These are phyloP conservation scores for Papilio glaucus DNA, from an alignment of 1,140 invertebrate genomes.

Conservation along the genomic window DNA sequence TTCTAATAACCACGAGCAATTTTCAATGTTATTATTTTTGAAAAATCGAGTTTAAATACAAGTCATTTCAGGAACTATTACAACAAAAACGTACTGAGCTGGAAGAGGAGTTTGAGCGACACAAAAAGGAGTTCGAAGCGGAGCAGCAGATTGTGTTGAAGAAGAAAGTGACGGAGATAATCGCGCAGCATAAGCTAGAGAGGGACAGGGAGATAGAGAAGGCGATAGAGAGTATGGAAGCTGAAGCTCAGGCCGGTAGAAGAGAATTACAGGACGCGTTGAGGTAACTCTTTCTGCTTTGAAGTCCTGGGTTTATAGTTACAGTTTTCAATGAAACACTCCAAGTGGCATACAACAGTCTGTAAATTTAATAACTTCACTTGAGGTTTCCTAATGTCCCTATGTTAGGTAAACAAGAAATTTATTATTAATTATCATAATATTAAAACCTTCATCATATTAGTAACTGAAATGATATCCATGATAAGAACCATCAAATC, in stretches of 20 bases:
- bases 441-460: no score
- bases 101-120: constrained; percentile 65
- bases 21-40: no score
- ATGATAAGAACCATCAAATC: no score
- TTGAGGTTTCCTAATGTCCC: no score
- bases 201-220: constrained; percentile 80
- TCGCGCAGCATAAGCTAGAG: constrained; percentile 72
- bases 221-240: constrained; percentile 81
- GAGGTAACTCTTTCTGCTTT: constrained; percentile 52
- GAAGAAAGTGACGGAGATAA: constrained; percentile 76
- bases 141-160: constrained; percentile 71
- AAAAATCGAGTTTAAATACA: no score
- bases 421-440: no score
- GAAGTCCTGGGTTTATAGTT: background rate
- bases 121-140: constrained; percentile 71
- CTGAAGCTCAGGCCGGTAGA: constrained; percentile 75
- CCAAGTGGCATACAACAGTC: no score
- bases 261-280: constrained; percentile 79
- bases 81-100: constrained; percentile 65
- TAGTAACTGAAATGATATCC: no score
- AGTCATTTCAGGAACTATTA: constrained; percentile 59
- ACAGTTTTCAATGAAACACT: no score
- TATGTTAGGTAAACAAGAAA: no score
- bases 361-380: no score
- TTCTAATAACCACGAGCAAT: no score